These are phyloP conservation scores for Neoscelio sp. DNA, from an alignment of 2,888 invertebrate species.

Conservation along the genomic window DNA sequence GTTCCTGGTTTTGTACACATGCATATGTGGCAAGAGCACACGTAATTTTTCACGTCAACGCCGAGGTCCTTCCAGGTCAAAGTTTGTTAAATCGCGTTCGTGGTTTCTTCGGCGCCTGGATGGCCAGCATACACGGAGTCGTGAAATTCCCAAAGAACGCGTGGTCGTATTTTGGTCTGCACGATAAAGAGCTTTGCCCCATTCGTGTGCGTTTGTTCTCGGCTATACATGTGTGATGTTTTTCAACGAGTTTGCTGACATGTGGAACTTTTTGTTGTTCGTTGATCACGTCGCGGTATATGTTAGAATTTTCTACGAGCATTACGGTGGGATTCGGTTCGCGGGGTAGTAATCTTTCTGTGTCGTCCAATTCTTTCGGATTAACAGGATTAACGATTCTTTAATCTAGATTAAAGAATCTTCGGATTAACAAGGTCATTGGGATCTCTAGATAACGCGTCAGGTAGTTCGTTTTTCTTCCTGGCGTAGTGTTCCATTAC, in stretches of 20 bases:
- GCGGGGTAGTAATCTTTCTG: too few species aligned
- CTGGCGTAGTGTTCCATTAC: conserved; percentile 47
- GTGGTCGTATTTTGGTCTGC: too few species aligned
- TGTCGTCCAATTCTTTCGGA: not conserved
- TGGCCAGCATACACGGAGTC: conserved; percentile 15
- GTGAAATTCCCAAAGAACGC: not conserved
- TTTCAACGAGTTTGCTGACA: not conserved
- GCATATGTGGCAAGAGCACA: conserved; percentile 2
- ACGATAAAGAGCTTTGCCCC: not conserved
- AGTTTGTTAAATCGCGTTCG: not conserved
- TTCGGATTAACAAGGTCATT: not conserved
- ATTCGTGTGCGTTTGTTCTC: not conserved
- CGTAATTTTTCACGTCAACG: conserved; percentile 37
- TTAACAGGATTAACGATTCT: too few species aligned
- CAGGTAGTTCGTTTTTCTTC: conserved; percentile 53
- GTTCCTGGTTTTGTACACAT: not conserved
- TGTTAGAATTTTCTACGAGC: not conserved
- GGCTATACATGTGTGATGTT: too few species aligned
- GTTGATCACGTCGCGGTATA: not conserved
- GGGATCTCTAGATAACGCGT: conserved; percentile 50
- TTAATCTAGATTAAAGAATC: too few species aligned
- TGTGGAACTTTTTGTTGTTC: too few species aligned
- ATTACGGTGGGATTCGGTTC: not conserved
- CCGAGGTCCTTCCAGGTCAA: conserved; percentile 3
- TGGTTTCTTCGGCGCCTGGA: conserved; percentile 25